Evolutionary conservation across 2,888 invertebrate species (phyloP).

Genomic region (Slavum lentiscoides): DNA sequence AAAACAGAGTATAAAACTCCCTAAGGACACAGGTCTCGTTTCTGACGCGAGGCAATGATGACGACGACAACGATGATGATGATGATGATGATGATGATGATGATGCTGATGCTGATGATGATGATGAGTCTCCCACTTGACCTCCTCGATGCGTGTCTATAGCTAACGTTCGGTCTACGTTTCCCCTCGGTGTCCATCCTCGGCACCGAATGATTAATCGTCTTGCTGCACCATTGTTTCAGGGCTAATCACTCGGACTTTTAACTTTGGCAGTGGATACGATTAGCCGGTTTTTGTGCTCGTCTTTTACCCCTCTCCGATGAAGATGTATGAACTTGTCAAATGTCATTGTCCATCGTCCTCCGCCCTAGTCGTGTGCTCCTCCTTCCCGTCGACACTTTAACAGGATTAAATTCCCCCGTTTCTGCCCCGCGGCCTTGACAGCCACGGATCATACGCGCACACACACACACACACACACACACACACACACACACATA

Average conservation of each 20-base stretch:
- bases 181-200: not conserved
- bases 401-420: conserved; percentile 28
- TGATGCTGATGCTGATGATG: conserved; percentile 38
- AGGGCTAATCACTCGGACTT: conserved; percentile 53
- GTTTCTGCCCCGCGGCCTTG: not conserved
- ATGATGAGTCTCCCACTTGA: conserved; percentile 51
- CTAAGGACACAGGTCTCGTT: conserved; percentile 45
- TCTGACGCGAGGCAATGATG: conserved; percentile 17
- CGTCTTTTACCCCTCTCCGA: conserved; percentile 32
- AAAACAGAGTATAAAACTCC: conserved; percentile 35
- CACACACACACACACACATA: too few species aligned
- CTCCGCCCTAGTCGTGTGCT: not conserved
- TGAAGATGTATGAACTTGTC: conserved; percentile 52
- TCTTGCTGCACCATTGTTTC: conserved; percentile 46
- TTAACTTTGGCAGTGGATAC: conserved; percentile 51
- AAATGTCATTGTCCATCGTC: conserved; percentile 36
- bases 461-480: too few species aligned
- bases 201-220: conserved; percentile 46
- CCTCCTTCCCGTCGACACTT: conserved; percentile 19
- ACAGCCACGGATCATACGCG: not conserved
- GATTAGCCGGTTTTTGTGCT: conserved; percentile 51
- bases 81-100: conserved; percentile 1
- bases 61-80: not conserved
- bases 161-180: conserved; percentile 26
- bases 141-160: conserved; percentile 30